These are phyloP conservation scores for Dipodomys spectabilis DNA, from an alignment of 2,113 vertebrate genomes.

Conservation along the genomic window DNA sequence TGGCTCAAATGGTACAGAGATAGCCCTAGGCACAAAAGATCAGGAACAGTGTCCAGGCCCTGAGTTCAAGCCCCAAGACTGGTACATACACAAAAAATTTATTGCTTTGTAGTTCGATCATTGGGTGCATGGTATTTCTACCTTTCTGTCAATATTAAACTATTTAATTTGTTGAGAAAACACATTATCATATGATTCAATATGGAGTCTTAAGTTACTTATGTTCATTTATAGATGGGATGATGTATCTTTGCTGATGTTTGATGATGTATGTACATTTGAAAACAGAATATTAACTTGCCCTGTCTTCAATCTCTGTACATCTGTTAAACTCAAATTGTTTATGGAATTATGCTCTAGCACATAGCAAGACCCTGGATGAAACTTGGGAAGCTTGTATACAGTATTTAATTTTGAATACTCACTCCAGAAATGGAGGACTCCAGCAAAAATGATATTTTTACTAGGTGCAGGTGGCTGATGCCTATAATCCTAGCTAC, in stretches of 20 bases:
- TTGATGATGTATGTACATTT: background rate
- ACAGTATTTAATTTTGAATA: conserved; percentile 23
- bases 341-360: conserved; percentile 25
- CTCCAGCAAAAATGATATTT: conserved; percentile 46
- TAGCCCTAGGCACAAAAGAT: no score
- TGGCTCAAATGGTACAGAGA: no score
- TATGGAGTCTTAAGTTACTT: background rate
- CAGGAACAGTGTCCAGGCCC: no score
- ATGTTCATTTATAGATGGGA: background rate
- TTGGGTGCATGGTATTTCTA: conserved; percentile 49
- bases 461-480: no score
- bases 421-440: conserved; percentile 17
- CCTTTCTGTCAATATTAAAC: conserved; percentile 30
- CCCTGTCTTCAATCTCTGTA: background rate
- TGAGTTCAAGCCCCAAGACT: no score
- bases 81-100: background rate
- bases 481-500: no score
- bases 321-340: background rate
- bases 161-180: conserved; percentile 2
- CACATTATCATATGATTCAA: background rate
- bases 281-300: conserved; percentile 23
- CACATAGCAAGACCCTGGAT: conserved; percentile 3
- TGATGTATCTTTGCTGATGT: background rate
- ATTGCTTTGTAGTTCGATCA: conserved; percentile 46
- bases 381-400: background rate